Evolutionary conservation across 53 echinoderm and acorn worm species (phyloP).

Genomic region (Mesocentrotus franciscanus): DNA sequence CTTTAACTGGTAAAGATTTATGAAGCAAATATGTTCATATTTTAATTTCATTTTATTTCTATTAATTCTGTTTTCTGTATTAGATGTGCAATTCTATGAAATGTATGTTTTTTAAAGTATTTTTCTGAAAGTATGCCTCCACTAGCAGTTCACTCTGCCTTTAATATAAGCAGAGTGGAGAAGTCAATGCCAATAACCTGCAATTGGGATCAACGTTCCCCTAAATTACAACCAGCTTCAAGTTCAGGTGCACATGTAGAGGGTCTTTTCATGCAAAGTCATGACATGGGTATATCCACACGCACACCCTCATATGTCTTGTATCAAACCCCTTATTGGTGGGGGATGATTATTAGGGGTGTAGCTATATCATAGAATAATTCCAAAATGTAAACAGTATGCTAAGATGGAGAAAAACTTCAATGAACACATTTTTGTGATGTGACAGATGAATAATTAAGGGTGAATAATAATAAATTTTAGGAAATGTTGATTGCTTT

Average conservation of each 20-base stretch:
- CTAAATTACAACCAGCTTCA: conserved; percentile 1
- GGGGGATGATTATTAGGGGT: not conserved
- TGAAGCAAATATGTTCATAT: not conserved
- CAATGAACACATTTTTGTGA: not conserved
- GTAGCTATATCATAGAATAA: not conserved
- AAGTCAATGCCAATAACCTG: conserved; percentile 3
- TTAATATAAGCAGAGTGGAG: not conserved
- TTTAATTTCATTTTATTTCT: not conserved
- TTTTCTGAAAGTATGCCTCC: not conserved
- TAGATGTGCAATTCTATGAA: not conserved
- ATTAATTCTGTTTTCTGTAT: not conserved
- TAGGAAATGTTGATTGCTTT: not conserved
- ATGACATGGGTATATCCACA: not conserved
- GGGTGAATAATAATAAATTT: not conserved
- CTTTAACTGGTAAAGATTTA: not conserved
- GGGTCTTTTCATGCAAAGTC: not conserved
- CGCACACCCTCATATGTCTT: not conserved
- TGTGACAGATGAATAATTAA: not conserved
- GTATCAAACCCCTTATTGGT: not conserved
- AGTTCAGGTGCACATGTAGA: not conserved
- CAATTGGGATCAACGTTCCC: not conserved
- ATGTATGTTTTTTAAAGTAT: not conserved
- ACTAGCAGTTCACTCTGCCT: not conserved
- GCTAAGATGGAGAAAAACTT: not conserved
- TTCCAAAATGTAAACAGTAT: not conserved